Conservation (phyloP, 2,888 invertebrate genomes). For the Eurytoma adleriae region DNA sequence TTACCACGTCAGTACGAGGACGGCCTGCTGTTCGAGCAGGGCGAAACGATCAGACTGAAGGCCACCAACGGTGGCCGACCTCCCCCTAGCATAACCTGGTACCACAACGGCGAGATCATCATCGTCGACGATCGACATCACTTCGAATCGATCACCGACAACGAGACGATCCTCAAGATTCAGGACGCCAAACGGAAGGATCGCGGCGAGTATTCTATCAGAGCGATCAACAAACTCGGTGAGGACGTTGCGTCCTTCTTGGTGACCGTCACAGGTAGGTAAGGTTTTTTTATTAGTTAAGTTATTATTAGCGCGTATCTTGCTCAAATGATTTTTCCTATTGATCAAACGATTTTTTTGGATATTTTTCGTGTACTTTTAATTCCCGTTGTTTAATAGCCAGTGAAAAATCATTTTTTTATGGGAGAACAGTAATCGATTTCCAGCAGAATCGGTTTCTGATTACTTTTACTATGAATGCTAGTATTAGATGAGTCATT, state of each 20-base stretch:
- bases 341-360: no score
- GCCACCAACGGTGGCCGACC: slow-evolving; percentile 92
- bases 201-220: slow-evolving; percentile 91
- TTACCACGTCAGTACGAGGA: slow-evolving; percentile 92
- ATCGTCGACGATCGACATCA: slow-evolving; percentile 70
- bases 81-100: slow-evolving; percentile 89
- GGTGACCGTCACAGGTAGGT: slow-evolving; percentile 87
- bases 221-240: slow-evolving; percentile 88
- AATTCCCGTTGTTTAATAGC: no score
- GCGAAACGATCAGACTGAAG: slow-evolving; percentile 89
- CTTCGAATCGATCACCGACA: slow-evolving; percentile 75
- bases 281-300: slow-evolving; percentile 34
- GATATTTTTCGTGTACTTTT: no score
- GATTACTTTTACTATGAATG: no score
- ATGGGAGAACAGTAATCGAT: no score
- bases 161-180: slow-evolving; percentile 87
- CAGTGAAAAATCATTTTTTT: no score
- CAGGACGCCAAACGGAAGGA: slow-evolving; percentile 87
- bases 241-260: slow-evolving; percentile 88
- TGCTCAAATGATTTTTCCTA: no score
- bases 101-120: slow-evolving; percentile 86
- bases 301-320: no score
- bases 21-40: slow-evolving; percentile 90
- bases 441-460: no score
- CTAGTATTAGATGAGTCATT: no score